These are phyloP conservation scores for Leucania comma DNA, from an alignment of 2,888 invertebrate genomes.

Conservation along the genomic window DNA sequence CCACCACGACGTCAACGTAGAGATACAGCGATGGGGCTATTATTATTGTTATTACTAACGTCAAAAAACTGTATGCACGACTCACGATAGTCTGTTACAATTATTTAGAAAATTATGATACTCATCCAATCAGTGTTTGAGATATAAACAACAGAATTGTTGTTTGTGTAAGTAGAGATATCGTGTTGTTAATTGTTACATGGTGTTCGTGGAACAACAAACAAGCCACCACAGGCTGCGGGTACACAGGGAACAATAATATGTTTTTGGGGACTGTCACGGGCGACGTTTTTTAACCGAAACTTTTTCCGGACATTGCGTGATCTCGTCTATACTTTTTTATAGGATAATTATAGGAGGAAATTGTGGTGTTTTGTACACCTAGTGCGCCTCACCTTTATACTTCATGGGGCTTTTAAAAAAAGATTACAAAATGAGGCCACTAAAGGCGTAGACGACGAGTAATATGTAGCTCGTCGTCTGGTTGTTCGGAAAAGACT, in stretches of 20 bases:
- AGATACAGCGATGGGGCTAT: too few relatives aligned
- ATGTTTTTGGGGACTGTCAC: constrained; percentile 2
- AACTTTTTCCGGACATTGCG: background rate
- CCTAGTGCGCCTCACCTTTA: too few relatives aligned
- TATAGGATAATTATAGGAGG: too few relatives aligned
- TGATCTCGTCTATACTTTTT: background rate
- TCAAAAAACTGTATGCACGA: background rate
- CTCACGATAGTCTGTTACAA: background rate
- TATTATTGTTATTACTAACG: background rate
- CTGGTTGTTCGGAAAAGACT: too few relatives aligned
- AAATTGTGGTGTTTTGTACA: too few relatives aligned
- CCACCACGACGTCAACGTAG: too few relatives aligned
- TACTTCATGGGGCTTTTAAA: too few relatives aligned
- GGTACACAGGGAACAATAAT: constrained; percentile 2
- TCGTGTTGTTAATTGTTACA: constrained; percentile 42
- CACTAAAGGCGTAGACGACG: too few relatives aligned
- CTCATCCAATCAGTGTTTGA: constrained; percentile 35
- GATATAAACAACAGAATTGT: constrained; percentile 21
- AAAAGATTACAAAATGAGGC: too few relatives aligned
- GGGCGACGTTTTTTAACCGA: background rate
- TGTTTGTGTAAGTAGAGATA: constrained; percentile 33
- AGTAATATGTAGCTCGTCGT: too few relatives aligned
- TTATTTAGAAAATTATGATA: background rate
- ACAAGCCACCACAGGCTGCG: background rate
- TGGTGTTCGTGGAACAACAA: constrained; percentile 43